These are phyloP conservation scores for Saccopteryx leptura DNA, from an alignment of 2,113 vertebrate species.

Conservation along the genomic window DNA sequence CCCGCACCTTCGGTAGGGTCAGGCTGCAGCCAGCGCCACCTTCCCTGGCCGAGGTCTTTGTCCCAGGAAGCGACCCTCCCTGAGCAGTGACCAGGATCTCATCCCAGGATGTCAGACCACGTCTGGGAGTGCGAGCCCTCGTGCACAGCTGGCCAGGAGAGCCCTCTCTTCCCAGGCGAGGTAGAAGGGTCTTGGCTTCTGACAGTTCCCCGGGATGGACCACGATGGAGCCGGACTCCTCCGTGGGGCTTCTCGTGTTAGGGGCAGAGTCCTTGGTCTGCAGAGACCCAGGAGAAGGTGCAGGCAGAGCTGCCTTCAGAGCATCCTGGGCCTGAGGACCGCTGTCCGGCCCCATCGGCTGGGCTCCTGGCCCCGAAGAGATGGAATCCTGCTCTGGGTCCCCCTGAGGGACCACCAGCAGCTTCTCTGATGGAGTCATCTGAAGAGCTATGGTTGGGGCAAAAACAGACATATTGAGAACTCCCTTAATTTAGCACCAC, in stretches of 20 bases:
- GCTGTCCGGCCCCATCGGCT: background rate
- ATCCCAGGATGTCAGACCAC: slow-evolving; percentile 51
- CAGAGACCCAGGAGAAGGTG: background rate
- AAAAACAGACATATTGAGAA: background rate
- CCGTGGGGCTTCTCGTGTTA: background rate
- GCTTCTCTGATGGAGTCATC: slow-evolving; percentile 37
- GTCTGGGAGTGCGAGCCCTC: background rate
- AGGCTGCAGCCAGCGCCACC: slow-evolving; percentile 78
- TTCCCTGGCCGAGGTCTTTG: slow-evolving; percentile 60
- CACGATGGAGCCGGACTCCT: background rate
- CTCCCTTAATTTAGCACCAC: background rate
- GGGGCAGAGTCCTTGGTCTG: slow-evolving; percentile 15
- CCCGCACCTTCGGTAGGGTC: slow-evolving; percentile 73
- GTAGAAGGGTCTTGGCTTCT: slow-evolving; percentile 29
- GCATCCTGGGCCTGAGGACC: background rate
- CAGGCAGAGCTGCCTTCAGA: background rate
- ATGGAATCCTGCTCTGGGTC: background rate
- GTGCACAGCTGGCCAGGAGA: background rate
- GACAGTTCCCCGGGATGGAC: background rate
- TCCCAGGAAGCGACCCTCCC: background rate
- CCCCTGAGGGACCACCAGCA: background rate
- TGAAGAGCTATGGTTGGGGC: slow-evolving; percentile 67
- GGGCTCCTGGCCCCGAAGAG: background rate
- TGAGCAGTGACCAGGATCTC: background rate
- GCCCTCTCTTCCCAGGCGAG: background rate